Percentiles rank a stretch among this genome's conserved stretches.
These are phyloP conservation scores for Rhinatrema bivittatum DNA, from an alignment of 2,797 vertebrate species.

Conservation along the genomic window DNA sequence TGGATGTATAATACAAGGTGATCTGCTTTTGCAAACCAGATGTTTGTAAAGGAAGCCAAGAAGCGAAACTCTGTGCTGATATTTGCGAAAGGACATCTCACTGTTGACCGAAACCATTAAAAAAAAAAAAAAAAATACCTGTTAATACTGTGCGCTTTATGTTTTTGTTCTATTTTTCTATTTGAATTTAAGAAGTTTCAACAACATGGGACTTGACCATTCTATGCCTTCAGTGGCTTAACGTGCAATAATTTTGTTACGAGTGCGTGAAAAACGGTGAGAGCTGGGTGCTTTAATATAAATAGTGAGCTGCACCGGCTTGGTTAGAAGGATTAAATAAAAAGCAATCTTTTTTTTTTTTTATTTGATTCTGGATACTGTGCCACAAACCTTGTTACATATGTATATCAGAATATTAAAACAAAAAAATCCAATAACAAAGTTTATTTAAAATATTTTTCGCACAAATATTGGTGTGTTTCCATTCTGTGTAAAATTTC, in stretches of 20 bases:
- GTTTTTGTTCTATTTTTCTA: conserved; percentile 82
- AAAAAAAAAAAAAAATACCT: conserved; percentile 20
- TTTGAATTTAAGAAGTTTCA: conserved; percentile 54
- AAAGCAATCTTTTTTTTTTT: conserved; percentile 46
- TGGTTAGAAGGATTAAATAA: conserved; percentile 43
- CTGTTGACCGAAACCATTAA: too few species aligned
- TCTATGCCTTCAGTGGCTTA: conserved; percentile 76
- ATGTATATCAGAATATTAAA: conserved; percentile 71
- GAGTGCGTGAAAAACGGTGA: conserved; percentile 65
- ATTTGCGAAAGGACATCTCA: too few species aligned
- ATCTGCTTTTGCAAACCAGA: too few species aligned
- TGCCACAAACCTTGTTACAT: conserved; percentile 75
- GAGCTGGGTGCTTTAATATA: conserved; percentile 56
- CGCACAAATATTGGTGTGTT: conserved; percentile 62
- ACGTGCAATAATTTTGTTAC: conserved; percentile 88
- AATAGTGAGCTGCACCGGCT: conserved; percentile 49
- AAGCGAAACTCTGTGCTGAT: conserved; percentile 19
- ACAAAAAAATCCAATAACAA: conserved; percentile 49
- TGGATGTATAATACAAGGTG: too few species aligned
- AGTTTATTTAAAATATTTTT: conserved; percentile 72
- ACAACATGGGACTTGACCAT: conserved; percentile 64
- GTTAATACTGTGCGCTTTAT: conserved; percentile 73
- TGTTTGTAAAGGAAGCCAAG: conserved; percentile 39
- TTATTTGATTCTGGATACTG: conserved; percentile 61
- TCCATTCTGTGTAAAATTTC: conserved; percentile 61